Percentiles rank a stretch among this genome's conserved stretches.
These are phyloP conservation scores for Australoheros facetus DNA, from an alignment of 2,797 vertebrate genomes.

Conservation along the genomic window DNA sequence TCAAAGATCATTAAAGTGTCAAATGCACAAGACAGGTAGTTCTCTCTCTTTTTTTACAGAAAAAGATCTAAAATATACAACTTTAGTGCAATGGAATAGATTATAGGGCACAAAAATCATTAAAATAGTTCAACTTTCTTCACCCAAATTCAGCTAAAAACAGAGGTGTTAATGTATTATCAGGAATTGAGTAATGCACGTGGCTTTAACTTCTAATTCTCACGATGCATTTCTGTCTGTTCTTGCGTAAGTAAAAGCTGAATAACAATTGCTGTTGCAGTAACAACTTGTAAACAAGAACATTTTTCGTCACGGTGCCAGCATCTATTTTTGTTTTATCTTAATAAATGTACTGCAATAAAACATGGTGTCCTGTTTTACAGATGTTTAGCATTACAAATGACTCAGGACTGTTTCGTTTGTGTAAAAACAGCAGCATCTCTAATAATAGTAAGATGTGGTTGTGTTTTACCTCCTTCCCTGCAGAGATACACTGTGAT, in stretches of 20 bases:
- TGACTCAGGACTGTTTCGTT: slow-evolving; percentile 19
- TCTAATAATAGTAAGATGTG: slow-evolving; percentile 75
- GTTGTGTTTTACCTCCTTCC: slow-evolving; percentile 56
- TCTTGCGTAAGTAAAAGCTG: not conserved
- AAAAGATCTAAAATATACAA: not conserved
- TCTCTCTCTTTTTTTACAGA: not conserved
- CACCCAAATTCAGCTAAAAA: too few relatives aligned
- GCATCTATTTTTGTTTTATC: slow-evolving; percentile 20
- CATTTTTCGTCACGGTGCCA: not conserved
- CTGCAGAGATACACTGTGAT: slow-evolving; percentile 43
- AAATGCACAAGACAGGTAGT: not conserved
- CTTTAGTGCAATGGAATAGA: not conserved
- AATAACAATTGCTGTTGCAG: not conserved
- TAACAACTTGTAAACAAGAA: not conserved
- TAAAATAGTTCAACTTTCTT: too few relatives aligned
- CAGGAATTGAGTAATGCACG: not conserved
- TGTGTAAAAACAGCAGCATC: slow-evolving; percentile 10
- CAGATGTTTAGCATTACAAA: slow-evolving; percentile 60
- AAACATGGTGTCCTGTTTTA: slow-evolving; percentile 23
- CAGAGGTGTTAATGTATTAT: not conserved
- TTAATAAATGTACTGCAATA: slow-evolving; percentile 5
- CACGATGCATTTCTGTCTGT: not conserved
- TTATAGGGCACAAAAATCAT: not conserved
- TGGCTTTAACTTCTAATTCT: not conserved
- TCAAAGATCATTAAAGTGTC: not conserved